Conservation (phyloP, 2,113 vertebrate genomes). For the Callionymus lyra region DNA sequence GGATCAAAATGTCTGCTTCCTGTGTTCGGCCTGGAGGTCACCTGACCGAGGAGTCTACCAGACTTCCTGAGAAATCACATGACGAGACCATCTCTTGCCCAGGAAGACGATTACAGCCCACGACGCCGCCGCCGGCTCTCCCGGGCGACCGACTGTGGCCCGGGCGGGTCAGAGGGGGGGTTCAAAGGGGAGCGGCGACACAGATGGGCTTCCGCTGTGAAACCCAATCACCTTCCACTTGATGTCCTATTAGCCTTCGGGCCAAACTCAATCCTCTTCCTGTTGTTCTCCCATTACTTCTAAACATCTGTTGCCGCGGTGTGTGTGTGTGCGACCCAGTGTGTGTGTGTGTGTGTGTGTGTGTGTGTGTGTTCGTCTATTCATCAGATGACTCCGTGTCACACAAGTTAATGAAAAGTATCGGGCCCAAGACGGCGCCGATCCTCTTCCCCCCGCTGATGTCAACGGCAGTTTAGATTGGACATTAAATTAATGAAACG, state of each 20-base stretch:
- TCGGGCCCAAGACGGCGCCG: no score
- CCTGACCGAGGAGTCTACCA: no score
- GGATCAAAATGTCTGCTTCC: no score
- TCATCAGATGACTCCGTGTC: constrained; percentile 1
- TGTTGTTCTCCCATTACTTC: constrained; percentile 48
- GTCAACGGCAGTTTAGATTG: no score
- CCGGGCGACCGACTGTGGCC: constrained; percentile 14
- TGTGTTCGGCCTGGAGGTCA: no score
- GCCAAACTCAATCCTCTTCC: constrained; percentile 56
- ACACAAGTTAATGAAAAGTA: neutral
- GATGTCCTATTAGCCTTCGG: constrained; percentile 52
- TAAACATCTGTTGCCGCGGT: constrained; percentile 48
- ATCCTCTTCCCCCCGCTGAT: no score
- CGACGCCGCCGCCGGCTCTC: constrained; percentile 31
- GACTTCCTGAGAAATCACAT: no score
- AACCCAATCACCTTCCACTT: constrained; percentile 51
- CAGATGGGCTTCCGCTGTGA: constrained; percentile 58
- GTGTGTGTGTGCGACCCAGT: constrained; percentile 6
- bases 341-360: constrained; percentile 9
- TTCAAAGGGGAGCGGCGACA: constrained; percentile 20
- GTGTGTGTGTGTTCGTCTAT: constrained; percentile 2
- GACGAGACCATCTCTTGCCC: no score
- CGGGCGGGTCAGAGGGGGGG: constrained; percentile 13
- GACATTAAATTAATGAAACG: no score
- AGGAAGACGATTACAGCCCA: constrained; percentile 30